phyloP scores from a whole-genome alignment of 2,113 vertebrate genomes.

The Oncorhynchus tshawytscha region DNA sequence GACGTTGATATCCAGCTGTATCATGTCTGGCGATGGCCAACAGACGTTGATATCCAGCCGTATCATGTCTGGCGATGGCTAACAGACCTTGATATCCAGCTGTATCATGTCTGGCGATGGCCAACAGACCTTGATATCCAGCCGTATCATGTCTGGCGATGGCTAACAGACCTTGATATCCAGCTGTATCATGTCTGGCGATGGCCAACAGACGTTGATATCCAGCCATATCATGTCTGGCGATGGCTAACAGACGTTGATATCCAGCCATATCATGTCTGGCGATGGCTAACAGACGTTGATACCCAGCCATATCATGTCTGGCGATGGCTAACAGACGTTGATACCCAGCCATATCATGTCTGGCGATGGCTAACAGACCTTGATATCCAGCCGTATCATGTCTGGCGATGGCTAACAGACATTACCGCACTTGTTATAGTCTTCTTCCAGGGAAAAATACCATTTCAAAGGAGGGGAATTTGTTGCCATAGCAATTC shows the following conservation, averaged over 20 bases:
- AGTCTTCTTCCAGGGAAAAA: slow-evolving; percentile 64
- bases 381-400: slow-evolving; percentile 34
- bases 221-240: slow-evolving; percentile 45
- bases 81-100: slow-evolving; percentile 20
- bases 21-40: slow-evolving; percentile 51
- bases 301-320: slow-evolving; percentile 49
- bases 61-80: slow-evolving; percentile 53
- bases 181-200: slow-evolving; percentile 44
- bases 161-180: slow-evolving; percentile 43
- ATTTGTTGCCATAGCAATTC: slow-evolving; percentile 59
- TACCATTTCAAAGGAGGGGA: slow-evolving; percentile 59
- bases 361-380: slow-evolving; percentile 43
- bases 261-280: slow-evolving; percentile 48
- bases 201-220: slow-evolving; percentile 47
- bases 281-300: slow-evolving; percentile 41
- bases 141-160: slow-evolving; percentile 5
- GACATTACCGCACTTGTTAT: slow-evolving; percentile 58
- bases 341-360: slow-evolving; percentile 50
- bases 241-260: slow-evolving; percentile 42
- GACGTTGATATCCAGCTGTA: slow-evolving; percentile 38
- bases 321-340: slow-evolving; percentile 36
- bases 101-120: slow-evolving; percentile 47
- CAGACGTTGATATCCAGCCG: slow-evolving; percentile 38
- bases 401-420: slow-evolving; percentile 52
- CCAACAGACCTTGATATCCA: slow-evolving; percentile 47